Evolutionary conservation across 1,140 invertebrate species (phyloP).

Genomic region (Hycleus cichorii): DNA sequence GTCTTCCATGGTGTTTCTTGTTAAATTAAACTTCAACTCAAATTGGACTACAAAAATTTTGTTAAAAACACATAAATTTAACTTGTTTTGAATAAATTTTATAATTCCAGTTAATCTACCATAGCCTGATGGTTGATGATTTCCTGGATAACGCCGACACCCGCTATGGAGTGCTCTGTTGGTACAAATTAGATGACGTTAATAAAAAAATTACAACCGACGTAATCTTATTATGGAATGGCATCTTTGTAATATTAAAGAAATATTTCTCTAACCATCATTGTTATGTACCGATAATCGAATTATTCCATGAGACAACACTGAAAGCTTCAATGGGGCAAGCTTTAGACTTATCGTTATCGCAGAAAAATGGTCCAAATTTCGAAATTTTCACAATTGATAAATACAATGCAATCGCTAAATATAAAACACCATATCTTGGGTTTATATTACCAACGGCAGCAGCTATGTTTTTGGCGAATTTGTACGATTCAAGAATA

Average conservation of each 20-base stretch:
- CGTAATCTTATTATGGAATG: slow-evolving; percentile 68
- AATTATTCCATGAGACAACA: slow-evolving; percentile 79
- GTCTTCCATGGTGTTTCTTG: no score
- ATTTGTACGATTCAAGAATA: slow-evolving; percentile 58
- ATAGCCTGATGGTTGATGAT: slow-evolving; percentile 82
- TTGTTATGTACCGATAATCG: slow-evolving; percentile 72
- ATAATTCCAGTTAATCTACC: slow-evolving; percentile 67
- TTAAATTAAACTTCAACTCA: no score
- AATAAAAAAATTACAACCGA: slow-evolving; percentile 72
- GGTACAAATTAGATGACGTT: slow-evolving; percentile 69
- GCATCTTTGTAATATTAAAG: slow-evolving; percentile 70
- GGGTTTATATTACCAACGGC: slow-evolving; percentile 88
- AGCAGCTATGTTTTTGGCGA: slow-evolving; percentile 77
- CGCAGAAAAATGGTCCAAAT: slow-evolving; percentile 55
- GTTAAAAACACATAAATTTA: no score
- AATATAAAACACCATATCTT: slow-evolving; percentile 94
- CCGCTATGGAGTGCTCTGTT: slow-evolving; percentile 79
- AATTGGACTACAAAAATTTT: no score
- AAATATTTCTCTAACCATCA: slow-evolving; percentile 69
- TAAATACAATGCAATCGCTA: slow-evolving; percentile 81
- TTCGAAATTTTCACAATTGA: slow-evolving; percentile 76
- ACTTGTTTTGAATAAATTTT: no score
- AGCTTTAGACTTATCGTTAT: slow-evolving; percentile 57
- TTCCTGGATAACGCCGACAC: slow-evolving; percentile 81
- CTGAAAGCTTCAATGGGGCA: slow-evolving; percentile 76